Percentiles rank a stretch among this genome's conserved stretches.
Conservation (phyloP, 2,113 vertebrate genomes). For the Eretmochelys imbricata region DNA sequence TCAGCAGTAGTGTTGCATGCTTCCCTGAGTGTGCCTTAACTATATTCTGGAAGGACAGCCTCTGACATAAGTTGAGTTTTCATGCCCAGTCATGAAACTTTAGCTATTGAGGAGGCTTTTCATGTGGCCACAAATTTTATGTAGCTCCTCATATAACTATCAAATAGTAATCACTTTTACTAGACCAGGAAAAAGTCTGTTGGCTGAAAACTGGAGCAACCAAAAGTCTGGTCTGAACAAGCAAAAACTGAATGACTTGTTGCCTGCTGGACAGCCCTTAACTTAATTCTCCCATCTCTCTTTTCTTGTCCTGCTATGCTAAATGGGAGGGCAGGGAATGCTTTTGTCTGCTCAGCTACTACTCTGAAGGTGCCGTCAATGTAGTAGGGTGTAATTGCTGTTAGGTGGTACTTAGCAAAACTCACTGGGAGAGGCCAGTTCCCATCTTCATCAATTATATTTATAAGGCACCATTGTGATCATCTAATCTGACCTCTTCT, state of each 20-base stretch:
- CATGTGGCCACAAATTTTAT: background rate
- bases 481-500: background rate
- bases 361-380: fast-evolving
- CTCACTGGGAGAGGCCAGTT: background rate
- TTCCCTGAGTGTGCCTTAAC: background rate
- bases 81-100: background rate
- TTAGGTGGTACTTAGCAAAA: background rate
- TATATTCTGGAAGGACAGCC: background rate
- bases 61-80: background rate
- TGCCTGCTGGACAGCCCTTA: background rate
- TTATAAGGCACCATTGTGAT: background rate
- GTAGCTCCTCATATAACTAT: background rate
- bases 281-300: background rate
- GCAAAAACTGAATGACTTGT: background rate
- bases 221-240: background rate
- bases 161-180: background rate
- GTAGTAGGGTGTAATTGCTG: fast-evolving
- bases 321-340: background rate
- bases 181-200: background rate
- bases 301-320: background rate
- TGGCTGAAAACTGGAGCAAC: background rate
- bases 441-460: background rate
- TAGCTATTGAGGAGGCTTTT: background rate
- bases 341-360: background rate
- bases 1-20: background rate